These are phyloP conservation scores for Australoheros scitulus DNA, from an alignment of 2,113 vertebrate species.

Conservation along the genomic window DNA sequence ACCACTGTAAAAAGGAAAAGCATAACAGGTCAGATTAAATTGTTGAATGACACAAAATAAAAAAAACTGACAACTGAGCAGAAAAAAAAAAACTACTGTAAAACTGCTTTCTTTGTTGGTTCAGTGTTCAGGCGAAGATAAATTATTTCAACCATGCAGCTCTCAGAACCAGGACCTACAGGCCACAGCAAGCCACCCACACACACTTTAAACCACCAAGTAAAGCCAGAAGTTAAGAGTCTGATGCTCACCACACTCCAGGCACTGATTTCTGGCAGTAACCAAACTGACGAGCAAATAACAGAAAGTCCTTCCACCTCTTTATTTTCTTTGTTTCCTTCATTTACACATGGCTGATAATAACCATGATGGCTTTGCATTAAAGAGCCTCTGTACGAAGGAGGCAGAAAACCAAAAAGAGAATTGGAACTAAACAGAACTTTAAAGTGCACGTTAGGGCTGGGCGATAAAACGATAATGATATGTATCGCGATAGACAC, in stretches of 20 bases:
- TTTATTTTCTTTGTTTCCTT: background rate
- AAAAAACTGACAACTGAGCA: background rate
- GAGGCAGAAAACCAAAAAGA: background rate
- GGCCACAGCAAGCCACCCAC: slow-evolving; percentile 7
- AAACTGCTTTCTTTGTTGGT: slow-evolving; percentile 8
- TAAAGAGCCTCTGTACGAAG: background rate
- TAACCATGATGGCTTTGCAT: background rate
- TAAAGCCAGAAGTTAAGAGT: slow-evolving; percentile 9
- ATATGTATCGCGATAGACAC: too few relatives aligned
- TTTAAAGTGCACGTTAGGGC: too few relatives aligned
- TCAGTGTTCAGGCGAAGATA: slow-evolving; percentile 4
- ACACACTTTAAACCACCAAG: slow-evolving; percentile 7
- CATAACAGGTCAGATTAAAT: too few relatives aligned
- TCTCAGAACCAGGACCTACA: slow-evolving; percentile 1
- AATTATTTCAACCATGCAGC: slow-evolving; percentile 11
- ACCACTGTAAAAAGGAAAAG: background rate
- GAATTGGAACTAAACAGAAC: background rate
- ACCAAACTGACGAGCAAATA: too few relatives aligned
- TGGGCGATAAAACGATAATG: too few relatives aligned
- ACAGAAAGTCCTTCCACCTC: background rate
- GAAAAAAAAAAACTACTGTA: background rate
- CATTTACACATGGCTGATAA: background rate
- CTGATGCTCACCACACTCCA: slow-evolving; percentile 10
- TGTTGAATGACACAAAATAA: too few relatives aligned
- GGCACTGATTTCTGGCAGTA: background rate